These are phyloP conservation scores for Bungarus multicinctus DNA, from an alignment of 2,113 vertebrate species.

Conservation along the genomic window DNA sequence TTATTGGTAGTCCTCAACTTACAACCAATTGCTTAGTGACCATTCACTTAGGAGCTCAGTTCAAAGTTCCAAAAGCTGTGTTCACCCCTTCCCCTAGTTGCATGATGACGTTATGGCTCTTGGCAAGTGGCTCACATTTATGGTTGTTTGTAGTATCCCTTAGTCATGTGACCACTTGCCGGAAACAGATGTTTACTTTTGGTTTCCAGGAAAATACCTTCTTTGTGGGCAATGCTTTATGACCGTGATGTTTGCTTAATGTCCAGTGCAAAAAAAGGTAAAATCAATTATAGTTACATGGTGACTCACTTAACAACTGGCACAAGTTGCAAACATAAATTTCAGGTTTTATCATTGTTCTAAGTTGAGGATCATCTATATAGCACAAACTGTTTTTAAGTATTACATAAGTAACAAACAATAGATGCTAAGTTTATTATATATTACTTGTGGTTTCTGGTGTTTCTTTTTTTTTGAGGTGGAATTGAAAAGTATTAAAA, in stretches of 20 bases:
- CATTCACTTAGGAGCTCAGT: not conserved
- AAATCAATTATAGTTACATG: not conserved
- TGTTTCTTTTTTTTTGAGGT: not conserved
- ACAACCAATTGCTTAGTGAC: not conserved
- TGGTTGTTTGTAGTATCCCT: not conserved
- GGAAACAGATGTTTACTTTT: not conserved
- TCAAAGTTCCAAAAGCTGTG: not conserved
- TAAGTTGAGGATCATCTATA: not conserved
- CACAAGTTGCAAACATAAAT: not conserved
- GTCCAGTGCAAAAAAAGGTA: not conserved
- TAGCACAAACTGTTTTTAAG: not conserved
- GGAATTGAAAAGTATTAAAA: not conserved
- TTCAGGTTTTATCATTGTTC: not conserved
- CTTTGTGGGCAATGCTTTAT: not conserved
- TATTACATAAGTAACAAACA: not conserved
- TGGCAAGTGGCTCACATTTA: not conserved
- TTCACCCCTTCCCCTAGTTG: not conserved
- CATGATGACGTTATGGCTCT: not conserved
- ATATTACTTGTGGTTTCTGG: constrained; percentile 44
- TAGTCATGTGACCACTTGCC: not conserved
- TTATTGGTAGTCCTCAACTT: not conserved
- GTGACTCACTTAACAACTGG: not conserved
- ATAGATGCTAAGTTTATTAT: constrained; percentile 35
- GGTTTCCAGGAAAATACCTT: not conserved
- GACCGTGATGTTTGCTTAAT: not conserved